Percentiles rank a stretch among this genome's conserved stretches.
phyloP scores from a whole-genome alignment of 1,140 invertebrate species.

The Hypsibius dujardini region DNA sequence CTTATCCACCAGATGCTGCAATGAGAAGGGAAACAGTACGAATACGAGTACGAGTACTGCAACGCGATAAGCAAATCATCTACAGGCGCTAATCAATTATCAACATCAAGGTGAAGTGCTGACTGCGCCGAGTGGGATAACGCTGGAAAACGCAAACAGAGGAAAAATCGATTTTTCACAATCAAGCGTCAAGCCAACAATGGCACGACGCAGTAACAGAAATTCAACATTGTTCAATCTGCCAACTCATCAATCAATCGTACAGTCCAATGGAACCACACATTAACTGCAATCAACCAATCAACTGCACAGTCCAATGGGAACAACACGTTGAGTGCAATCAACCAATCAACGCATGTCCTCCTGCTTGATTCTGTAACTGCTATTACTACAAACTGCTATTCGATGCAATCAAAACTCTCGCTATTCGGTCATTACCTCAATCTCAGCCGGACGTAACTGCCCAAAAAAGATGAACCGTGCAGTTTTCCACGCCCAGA shows the following conservation, averaged over 20 bases:
- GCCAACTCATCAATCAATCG: too few species aligned
- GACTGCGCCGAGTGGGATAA: constrained; percentile 18
- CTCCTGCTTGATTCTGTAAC: too few species aligned
- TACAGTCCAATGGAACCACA: background rate
- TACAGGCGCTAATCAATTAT: constrained; percentile 17
- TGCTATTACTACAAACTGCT: too few species aligned
- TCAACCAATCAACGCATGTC: too few species aligned
- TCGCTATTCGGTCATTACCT: constrained; percentile 43
- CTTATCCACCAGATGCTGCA: constrained; percentile 84
- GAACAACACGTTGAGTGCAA: constrained; percentile 14
- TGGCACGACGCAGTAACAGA: too few species aligned
- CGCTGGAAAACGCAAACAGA: constrained; percentile 16
- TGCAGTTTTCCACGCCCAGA: constrained; percentile 81
- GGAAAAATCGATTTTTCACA: background rate
- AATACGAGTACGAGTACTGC: constrained; percentile 53
- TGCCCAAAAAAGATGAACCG: constrained; percentile 94
- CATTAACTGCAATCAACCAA: constrained; percentile 14
- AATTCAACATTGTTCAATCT: too few species aligned
- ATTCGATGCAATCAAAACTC: constrained; percentile 17
- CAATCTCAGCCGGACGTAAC: constrained; percentile 84
- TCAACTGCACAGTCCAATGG: background rate
- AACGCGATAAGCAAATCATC: constrained; percentile 60
- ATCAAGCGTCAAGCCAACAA: constrained; percentile 16
- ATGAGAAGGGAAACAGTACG: constrained; percentile 28
- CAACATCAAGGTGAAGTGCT: constrained; percentile 19